Percentiles rank a stretch among this genome's conserved stretches.
Evolutionary conservation across 2,888 invertebrate species (phyloP).

Genomic region (Athetis lepigone): DNA sequence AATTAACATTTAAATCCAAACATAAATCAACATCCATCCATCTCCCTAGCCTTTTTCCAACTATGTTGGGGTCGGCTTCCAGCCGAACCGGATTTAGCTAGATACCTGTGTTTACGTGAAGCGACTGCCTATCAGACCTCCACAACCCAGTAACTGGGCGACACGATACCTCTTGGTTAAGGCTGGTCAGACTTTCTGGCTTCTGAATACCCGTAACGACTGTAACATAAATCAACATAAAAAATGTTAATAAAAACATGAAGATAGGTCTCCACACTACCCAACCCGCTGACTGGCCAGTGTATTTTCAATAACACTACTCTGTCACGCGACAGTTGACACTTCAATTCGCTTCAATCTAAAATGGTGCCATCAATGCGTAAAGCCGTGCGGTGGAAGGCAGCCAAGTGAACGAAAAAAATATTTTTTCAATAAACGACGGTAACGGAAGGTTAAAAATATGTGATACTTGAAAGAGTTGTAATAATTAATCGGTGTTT

Average conservation of each 20-base stretch:
- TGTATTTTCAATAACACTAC: conserved; percentile 76
- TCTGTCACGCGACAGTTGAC: conserved; percentile 77
- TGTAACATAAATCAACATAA: no score
- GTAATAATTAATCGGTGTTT: conserved; percentile 27
- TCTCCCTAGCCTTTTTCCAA: no score
- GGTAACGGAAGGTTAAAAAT: conserved; percentile 10
- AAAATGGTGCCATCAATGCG: conserved; percentile 68
- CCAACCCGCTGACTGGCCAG: conserved; percentile 64
- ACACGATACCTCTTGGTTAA: no score
- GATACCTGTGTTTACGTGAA: no score
- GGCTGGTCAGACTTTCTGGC: no score
- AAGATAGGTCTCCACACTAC: conserved; percentile 60
- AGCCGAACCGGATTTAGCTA: no score
- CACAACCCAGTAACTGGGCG: no score
- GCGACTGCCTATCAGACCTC: no score
- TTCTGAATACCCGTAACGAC: no score
- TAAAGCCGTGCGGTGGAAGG: conserved; percentile 31
- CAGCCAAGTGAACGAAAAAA: conserved; percentile 33
- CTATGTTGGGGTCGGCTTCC: no score
- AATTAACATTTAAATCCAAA: no score
- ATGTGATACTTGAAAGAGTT: neutral
- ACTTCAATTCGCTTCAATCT: conserved; percentile 83
- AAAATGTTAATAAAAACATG: neutral
- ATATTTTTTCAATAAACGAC: conserved; percentile 31
- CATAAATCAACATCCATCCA: no score